Evolutionary conservation across 35 echinoderm and acorn worm species (phyloP), one percentile per base, ranked within the genome.

Genomic region (Lytechinus pictus): DNA sequence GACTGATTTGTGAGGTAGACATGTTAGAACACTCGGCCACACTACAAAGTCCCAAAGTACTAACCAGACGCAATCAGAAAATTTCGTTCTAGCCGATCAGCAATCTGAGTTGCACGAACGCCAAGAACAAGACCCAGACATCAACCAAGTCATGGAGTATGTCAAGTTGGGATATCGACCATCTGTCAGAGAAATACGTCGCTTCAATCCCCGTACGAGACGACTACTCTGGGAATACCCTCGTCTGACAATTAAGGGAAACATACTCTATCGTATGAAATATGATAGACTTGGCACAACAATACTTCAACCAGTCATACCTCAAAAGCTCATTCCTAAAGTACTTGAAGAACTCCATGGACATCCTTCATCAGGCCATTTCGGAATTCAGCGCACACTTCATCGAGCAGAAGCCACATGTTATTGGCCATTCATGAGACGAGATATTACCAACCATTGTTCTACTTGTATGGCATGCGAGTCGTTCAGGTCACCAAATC

Each of bases 331-430:
- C 24, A 54, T 93, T 21, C 52, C 27, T 57, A 9, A 54, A 57
- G 91, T 93, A 4, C 16, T 93, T 0, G 91, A 54, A 93, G 91
- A 93, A 57, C 52, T 93, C 12, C 91, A 93, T 93, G 91, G 91
- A 11, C n/a, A 93, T 93, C 91, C 91, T 14, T 93, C 91, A 27
- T 93, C 91, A 9, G 91, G 91, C 6, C 91, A 93, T 24, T 93
- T 93, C 14, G 91, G 91, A 29, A 10, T 24, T 9, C 91, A 93
- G 19, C 91, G 91, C 52, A 93, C 54, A 10, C 52, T 93, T 54
- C 91, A 93, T 54, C 91, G 91, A 57, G 54, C 91, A 54, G 54
- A 57, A 57, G 28, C 61, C 21, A 93, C 91, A 54, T 93, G 91
- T 16, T 93, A 93, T 54, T 93, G 91, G 91, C 91, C 91, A 4